Conservation (phyloP, 1,140 invertebrate species). For the Trissolcus basalis region DNA sequence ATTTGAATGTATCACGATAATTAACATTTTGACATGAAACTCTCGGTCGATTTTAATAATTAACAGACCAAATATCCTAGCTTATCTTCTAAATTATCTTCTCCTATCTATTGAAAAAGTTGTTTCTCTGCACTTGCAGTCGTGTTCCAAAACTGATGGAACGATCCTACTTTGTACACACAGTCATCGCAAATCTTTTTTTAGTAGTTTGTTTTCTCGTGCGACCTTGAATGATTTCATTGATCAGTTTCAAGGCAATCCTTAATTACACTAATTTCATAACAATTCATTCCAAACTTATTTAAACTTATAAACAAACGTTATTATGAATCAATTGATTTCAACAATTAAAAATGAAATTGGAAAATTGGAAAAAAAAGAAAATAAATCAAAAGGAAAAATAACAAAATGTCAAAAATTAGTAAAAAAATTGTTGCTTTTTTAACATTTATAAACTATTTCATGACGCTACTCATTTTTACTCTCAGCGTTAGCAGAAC, state of each 20-base stretch:
- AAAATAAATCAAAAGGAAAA: slow-evolving; percentile 9
- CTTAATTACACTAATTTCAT: too few species aligned
- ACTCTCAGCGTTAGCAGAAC: slow-evolving; percentile 1
- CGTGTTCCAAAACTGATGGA: slow-evolving; percentile 79
- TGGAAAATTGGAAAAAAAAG: slow-evolving; percentile 3
- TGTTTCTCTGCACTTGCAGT: slow-evolving; percentile 78
- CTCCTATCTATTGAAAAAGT: slow-evolving; percentile 76
- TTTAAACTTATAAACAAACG: not conserved
- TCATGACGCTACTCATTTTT: slow-evolving; percentile 8
- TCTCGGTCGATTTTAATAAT: too few species aligned
- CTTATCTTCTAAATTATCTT: slow-evolving; percentile 72
- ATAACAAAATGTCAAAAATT: not conserved
- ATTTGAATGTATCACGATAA: too few species aligned
- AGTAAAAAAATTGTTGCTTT: not conserved
- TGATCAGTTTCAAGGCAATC: not conserved
- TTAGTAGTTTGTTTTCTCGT: slow-evolving; percentile 78
- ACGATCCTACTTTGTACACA: slow-evolving; percentile 79
- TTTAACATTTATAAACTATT: not conserved
- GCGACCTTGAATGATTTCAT: slow-evolving; percentile 71
- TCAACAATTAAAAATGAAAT: too few species aligned
- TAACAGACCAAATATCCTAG: slow-evolving; percentile 64
- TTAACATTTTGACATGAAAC: not conserved
- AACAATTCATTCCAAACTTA: not conserved
- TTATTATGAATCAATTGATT: not conserved
- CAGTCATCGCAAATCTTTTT: slow-evolving; percentile 80